phyloP scores from a whole-genome alignment of 1,140 invertebrate species.

The Psilanteris sp. region DNA sequence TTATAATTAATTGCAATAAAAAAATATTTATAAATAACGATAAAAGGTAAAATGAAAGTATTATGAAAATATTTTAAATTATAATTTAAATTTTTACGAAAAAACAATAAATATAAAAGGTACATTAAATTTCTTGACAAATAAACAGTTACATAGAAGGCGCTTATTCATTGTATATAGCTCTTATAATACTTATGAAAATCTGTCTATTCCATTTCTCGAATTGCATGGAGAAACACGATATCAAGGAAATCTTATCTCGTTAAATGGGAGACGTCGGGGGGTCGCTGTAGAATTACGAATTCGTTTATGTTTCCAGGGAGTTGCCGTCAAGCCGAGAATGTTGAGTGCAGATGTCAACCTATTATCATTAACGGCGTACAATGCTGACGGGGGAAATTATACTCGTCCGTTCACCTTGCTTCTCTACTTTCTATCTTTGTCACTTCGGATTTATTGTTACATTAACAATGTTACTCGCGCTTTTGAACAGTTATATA shows the following conservation, averaged over 20 bases:
- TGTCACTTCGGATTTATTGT: constrained; percentile 75
- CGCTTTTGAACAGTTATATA: constrained; percentile 73
- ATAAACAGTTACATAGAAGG: constrained; percentile 20
- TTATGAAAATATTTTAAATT: too few species aligned
- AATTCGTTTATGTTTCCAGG: constrained; percentile 79
- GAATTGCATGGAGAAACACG: constrained; percentile 53
- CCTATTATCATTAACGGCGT: constrained; percentile 78
- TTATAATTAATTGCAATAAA: too few species aligned
- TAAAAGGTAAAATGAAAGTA: too few species aligned
- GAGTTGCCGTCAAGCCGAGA: constrained; percentile 70
- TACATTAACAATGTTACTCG: constrained; percentile 80
- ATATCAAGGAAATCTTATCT: constrained; percentile 65
- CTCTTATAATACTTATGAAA: constrained; percentile 55
- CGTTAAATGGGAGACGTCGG: constrained; percentile 68
- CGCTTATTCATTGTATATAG: constrained; percentile 19
- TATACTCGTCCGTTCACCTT: constrained; percentile 32
- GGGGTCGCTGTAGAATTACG: constrained; percentile 75
- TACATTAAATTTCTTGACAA: too few species aligned
- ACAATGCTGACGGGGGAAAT: constrained; percentile 71
- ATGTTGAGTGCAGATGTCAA: constrained; percentile 80
- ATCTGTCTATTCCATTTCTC: constrained; percentile 55
- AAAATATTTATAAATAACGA: too few species aligned
- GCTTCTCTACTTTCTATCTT: constrained; percentile 40
- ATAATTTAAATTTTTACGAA: too few species aligned
- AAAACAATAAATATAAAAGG: neutral